phyloP scores from a whole-genome alignment of 2,797 vertebrate species.

The Alcedo quadribrachys region DNA sequence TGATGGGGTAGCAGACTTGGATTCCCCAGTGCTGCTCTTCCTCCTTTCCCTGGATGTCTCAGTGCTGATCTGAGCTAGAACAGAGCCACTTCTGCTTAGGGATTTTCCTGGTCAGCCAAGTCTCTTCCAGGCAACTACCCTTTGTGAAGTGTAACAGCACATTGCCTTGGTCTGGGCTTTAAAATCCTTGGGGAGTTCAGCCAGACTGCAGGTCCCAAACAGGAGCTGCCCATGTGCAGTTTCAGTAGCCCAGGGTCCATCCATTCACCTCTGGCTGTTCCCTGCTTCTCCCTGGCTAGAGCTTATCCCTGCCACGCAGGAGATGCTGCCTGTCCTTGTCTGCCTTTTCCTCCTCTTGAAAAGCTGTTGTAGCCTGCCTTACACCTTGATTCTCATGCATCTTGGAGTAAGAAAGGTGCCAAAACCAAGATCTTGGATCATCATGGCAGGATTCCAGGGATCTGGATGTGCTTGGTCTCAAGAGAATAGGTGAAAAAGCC shows the following conservation, averaged over 20 bases:
- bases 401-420: background rate
- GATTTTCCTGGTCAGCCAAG: no score
- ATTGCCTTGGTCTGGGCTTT: background rate
- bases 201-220: background rate
- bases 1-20: background rate
- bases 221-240: background rate
- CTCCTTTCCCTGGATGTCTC: background rate
- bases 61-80: background rate
- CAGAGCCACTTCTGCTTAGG: no score
- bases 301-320: background rate
- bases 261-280: background rate
- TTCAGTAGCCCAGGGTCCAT: background rate
- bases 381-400: background rate
- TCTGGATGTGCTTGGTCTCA: background rate
- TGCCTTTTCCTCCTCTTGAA: background rate
- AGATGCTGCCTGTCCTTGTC: background rate
- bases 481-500: background rate
- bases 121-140: no score
- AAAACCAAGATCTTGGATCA: background rate
- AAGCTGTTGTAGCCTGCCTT: background rate
- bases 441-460: background rate
- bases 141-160: background rate
- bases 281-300: no score
- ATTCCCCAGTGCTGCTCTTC: background rate
- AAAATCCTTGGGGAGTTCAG: background rate